A percentile compares a stretch with the other conserved stretches of the same genome.
These are phyloP conservation scores for Metaphire vulgaris DNA, from an alignment of 1,140 invertebrate species.

Conservation along the genomic window DNA sequence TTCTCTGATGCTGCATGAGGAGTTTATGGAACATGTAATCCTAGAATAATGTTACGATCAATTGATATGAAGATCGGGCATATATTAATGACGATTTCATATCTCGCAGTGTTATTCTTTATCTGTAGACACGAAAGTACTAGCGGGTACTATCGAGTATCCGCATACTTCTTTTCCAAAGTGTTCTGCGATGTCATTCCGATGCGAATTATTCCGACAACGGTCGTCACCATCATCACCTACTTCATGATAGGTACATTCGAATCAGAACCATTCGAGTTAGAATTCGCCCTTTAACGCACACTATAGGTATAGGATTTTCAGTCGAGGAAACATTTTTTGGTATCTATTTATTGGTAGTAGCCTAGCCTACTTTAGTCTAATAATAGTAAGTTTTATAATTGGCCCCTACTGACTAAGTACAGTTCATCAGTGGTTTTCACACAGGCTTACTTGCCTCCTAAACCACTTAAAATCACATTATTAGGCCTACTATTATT, in stretches of 20 bases:
- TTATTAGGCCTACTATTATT: no score
- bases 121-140: constrained; percentile 50
- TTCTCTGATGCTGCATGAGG: no score
- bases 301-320: neutral
- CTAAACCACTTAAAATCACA: no score
- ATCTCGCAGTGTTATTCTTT: no score
- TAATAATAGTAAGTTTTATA: constrained; percentile 9
- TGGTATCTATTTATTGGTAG: neutral
- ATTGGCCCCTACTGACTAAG: neutral
- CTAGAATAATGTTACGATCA: no score
- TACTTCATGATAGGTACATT: constrained; percentile 51
- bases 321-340: neutral
- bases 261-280: neutral
- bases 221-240: constrained; percentile 41
- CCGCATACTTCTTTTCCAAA: constrained; percentile 49
- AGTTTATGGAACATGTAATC: no score
- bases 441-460: no score
- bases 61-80: no score
- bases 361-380: neutral
- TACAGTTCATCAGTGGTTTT: neutral
- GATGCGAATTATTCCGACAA: constrained; percentile 42
- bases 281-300: neutral
- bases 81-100: no score
- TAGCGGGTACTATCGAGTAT: constrained; percentile 51
- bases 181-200: constrained; percentile 51